A percentile compares a stretch with the other conserved stretches of the same genome.
Evolutionary conservation across 2,888 invertebrate genomes (phyloP).

Genomic region (Calameuta filiformis): DNA sequence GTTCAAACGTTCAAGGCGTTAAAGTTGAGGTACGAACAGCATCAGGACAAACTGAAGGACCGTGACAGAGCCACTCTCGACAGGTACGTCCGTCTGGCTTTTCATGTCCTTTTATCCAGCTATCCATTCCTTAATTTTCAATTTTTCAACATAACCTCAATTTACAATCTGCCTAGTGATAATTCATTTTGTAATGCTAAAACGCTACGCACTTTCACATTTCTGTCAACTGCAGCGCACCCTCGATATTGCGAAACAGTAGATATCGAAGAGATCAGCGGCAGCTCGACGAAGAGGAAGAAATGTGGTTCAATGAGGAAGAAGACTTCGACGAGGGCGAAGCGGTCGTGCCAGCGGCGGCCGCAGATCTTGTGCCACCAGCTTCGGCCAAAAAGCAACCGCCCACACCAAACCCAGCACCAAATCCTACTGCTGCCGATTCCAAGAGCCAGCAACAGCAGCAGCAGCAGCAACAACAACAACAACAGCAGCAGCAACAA

Average conservation of each 20-base stretch:
- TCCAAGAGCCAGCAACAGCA: conserved; percentile 60
- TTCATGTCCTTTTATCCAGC: background rate
- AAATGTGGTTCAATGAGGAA: conserved; percentile 99
- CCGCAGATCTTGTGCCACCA: conserved; percentile 62
- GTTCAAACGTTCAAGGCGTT: conserved; percentile 98
- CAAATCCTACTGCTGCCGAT: conserved; percentile 51
- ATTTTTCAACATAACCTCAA: background rate
- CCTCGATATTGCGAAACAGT: conserved; percentile 81
- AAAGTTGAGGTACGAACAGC: conserved; percentile 89
- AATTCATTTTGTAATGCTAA: conserved; percentile 1
- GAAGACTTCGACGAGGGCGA: conserved; percentile 90
- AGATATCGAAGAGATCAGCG: conserved; percentile 93
- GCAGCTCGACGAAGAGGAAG: conserved; percentile 96
- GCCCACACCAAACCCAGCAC: conserved; percentile 51
- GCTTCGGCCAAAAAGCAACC: conserved; percentile 60
- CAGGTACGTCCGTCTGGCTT: conserved; percentile 67
- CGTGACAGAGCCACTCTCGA: conserved; percentile 81
- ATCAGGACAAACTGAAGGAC: conserved; percentile 90
- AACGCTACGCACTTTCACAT: background rate
- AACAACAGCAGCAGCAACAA: conserved; percentile 44
- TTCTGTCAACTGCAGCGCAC: conserved; percentile 70
- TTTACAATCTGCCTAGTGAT: background rate
- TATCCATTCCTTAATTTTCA: background rate
- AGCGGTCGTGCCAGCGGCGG: conserved; percentile 68
- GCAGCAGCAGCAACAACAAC: conserved; percentile 48